These are phyloP conservation scores for Notiomystis cincta DNA, from an alignment of 2,113 vertebrate genomes.

Conservation along the genomic window DNA sequence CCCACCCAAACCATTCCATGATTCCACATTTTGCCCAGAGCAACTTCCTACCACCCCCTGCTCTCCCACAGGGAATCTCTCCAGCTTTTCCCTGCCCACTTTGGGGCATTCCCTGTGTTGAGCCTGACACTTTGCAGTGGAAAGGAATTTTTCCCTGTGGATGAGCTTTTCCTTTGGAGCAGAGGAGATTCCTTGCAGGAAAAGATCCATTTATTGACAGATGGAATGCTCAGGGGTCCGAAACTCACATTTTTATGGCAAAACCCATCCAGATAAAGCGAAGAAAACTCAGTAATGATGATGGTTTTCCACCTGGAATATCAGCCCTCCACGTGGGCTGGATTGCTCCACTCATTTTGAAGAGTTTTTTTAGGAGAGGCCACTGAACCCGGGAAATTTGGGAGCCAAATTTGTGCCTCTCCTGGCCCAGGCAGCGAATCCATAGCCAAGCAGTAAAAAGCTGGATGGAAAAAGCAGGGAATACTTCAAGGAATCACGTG, in stretches of 20 bases:
- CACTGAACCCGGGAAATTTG: not conserved
- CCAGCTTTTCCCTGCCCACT: not conserved
- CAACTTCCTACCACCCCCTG: not conserved
- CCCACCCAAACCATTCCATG: not conserved
- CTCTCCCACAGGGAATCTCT: not conserved
- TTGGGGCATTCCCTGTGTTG: not conserved
- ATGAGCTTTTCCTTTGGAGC: not conserved
- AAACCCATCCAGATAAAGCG: not conserved
- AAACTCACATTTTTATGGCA: not conserved
- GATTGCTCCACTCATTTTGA: not conserved
- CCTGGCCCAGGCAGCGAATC: not conserved
- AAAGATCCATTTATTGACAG: not conserved
- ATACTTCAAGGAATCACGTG: not conserved
- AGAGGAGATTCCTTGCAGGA: not conserved
- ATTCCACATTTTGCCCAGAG: not conserved
- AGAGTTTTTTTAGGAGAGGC: not conserved
- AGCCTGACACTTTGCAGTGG: fast-evolving
- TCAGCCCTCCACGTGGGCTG: not conserved
- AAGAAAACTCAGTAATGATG: not conserved
- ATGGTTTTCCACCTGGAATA: not conserved
- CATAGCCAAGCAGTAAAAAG: not conserved
- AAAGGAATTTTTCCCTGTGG: not conserved
- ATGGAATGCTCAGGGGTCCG: too few species aligned
- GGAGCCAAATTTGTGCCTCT: not conserved
- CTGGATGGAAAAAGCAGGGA: not conserved